A percentile compares a stretch with the other conserved stretches of the same genome.
These are phyloP conservation scores for Vireo griseus DNA, from an alignment of 2,797 vertebrate genomes.

Conservation along the genomic window DNA sequence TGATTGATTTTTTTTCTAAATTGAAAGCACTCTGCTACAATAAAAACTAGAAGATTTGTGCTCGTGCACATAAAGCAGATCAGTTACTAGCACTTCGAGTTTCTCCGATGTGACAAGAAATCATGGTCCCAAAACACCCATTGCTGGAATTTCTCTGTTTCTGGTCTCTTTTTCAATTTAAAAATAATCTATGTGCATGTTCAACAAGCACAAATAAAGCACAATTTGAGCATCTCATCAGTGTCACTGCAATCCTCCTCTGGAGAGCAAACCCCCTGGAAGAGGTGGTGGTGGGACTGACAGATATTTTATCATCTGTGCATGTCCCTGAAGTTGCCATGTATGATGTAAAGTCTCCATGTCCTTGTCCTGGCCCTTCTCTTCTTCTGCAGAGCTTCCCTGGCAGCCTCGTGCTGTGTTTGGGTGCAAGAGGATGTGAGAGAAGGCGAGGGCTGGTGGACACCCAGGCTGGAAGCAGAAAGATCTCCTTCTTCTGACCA, in stretches of 20 bases:
- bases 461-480: not conserved
- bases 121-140: not conserved
- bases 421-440: not conserved
- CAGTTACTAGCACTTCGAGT: not conserved
- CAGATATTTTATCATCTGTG: not conserved
- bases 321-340: not conserved
- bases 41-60: not conserved
- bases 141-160: not conserved
- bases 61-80: not conserved
- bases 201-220: not conserved
- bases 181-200: not conserved
- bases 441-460: not conserved
- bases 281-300: not conserved
- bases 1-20: conserved; percentile 39
- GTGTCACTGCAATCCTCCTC: not conserved
- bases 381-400: not conserved
- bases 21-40: not conserved
- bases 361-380: not conserved
- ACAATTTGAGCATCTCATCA: not conserved
- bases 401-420: accelerated
- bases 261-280: not conserved
- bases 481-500: not conserved
- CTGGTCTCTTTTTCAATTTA: not conserved
- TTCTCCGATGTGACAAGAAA: not conserved
- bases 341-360: not conserved